Percentiles rank a stretch among this genome's conserved stretches.
Evolutionary conservation across 2,888 invertebrate genomes (phyloP).

Genomic region (Microctonus brassicae): DNA sequence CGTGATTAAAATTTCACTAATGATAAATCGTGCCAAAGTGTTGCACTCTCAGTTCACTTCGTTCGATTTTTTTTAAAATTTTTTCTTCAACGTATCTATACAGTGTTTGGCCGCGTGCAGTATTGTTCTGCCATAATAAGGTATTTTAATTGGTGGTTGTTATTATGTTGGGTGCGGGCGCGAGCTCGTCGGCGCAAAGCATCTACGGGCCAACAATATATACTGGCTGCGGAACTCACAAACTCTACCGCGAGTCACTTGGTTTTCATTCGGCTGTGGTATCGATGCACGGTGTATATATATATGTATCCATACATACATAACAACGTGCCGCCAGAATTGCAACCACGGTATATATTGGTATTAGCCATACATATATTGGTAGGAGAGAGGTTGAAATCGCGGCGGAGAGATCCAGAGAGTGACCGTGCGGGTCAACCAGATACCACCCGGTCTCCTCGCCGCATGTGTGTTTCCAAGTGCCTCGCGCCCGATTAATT

Average conservation of each 20-base stretch:
- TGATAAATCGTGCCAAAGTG: not conserved
- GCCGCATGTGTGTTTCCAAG: conserved; percentile 38
- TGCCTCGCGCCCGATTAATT: conserved; percentile 64
- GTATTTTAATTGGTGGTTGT: conserved; percentile 66
- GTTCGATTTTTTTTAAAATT: not conserved
- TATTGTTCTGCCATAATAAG: conserved; percentile 64
- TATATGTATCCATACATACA: not conserved
- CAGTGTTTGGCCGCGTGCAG: conserved; percentile 29
- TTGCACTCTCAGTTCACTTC: not conserved
- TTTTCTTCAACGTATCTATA: not conserved
- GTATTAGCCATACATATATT: not conserved
- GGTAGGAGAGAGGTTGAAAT: conserved; percentile 24
- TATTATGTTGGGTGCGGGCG: conserved; percentile 58
- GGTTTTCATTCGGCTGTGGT: conserved; percentile 11
- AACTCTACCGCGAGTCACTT: conserved; percentile 31
- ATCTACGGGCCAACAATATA: conserved; percentile 36
- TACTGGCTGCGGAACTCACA: conserved; percentile 36
- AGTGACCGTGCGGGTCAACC: conserved; percentile 60
- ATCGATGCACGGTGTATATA: not conserved
- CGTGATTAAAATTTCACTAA: not conserved
- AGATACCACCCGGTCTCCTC: conserved; percentile 52
- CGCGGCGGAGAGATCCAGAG: conserved; percentile 44
- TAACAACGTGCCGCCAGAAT: not conserved
- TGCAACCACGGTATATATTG: conserved; percentile 18
- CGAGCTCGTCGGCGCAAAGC: conserved; percentile 30